These are phyloP conservation scores for Pristionchus exspectatus DNA, from an alignment of 2,888 invertebrate species.

Conservation along the genomic window DNA sequence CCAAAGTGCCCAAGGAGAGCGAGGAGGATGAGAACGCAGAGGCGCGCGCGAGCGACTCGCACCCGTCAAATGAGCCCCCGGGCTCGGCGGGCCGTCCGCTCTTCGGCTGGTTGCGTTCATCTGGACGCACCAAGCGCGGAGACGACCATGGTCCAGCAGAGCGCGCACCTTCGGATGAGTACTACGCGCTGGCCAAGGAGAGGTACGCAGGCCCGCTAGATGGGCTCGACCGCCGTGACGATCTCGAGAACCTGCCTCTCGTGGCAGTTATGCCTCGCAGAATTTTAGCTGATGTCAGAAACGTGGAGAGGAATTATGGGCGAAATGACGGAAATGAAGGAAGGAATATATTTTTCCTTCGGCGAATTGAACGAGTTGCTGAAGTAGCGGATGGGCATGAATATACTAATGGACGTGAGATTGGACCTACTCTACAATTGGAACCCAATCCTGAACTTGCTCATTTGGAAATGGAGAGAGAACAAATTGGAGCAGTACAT, in stretches of 20 bases:
- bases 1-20: slow-evolving; percentile 50
- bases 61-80: slow-evolving; percentile 11
- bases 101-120: slow-evolving; percentile 46
- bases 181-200: slow-evolving; percentile 37
- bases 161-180: slow-evolving; percentile 29
- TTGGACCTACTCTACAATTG: not conserved
- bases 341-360: not conserved
- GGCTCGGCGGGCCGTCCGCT: slow-evolving; percentile 24
- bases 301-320: not conserved
- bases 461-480: not conserved
- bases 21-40: slow-evolving; percentile 37
- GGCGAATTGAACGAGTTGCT: not conserved
- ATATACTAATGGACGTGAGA: slow-evolving; percentile 33
- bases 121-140: slow-evolving; percentile 32
- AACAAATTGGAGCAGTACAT: not conserved
- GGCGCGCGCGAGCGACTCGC: not conserved
- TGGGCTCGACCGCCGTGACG: slow-evolving; percentile 45
- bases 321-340: not conserved
- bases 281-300: not conserved
- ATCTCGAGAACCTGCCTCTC: slow-evolving; percentile 23
- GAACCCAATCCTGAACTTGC: not conserved
- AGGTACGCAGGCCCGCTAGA: slow-evolving; percentile 39
- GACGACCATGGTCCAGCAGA: slow-evolving; percentile 2
- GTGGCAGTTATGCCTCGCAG: not conserved
- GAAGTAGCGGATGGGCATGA: not conserved